Percentiles rank a stretch among this genome's conserved stretches.
phyloP scores from a whole-genome alignment of 2,113 vertebrate species.

The Oryzias woworae region DNA sequence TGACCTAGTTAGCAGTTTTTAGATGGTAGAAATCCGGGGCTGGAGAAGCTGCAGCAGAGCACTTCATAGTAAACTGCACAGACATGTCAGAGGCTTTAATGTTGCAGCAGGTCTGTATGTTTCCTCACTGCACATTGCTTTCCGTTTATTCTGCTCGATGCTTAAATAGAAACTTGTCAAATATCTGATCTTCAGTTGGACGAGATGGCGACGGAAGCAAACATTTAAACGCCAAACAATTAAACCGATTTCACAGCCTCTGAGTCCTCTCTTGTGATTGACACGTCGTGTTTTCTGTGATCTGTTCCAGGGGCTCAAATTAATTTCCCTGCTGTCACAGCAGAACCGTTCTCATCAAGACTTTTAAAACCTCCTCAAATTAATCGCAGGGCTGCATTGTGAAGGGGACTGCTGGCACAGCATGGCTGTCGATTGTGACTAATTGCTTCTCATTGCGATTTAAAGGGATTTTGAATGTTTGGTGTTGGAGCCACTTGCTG shows the following conservation, averaged over 20 bases:
- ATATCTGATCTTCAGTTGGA: conserved; percentile 2
- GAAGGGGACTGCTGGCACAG: conserved; percentile 22
- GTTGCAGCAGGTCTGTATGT: not conserved
- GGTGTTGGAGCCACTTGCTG: conserved; percentile 28
- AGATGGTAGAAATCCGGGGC: not conserved
- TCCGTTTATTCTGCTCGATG: not conserved
- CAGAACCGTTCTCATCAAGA: conserved; percentile 34
- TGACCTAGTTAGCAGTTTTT: too few relatives aligned
- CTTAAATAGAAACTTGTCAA: not conserved
- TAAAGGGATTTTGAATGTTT: conserved; percentile 39
- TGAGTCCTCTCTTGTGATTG: conserved; percentile 24
- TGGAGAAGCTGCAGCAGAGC: not conserved
- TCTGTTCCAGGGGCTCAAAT: conserved; percentile 44
- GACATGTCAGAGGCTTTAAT: too few relatives aligned
- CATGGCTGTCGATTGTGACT: conserved; percentile 28
- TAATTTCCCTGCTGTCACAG: conserved; percentile 17
- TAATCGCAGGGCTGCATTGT: conserved; percentile 35
- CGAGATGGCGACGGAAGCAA: not conserved
- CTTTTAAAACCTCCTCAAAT: conserved; percentile 48
- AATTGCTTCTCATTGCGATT: conserved; percentile 48
- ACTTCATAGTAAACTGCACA: not conserved
- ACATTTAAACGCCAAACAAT: conserved; percentile 11
- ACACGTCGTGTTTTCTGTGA: conserved; percentile 30
- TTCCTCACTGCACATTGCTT: not conserved
- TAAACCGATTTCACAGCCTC: conserved; percentile 16